A percentile compares a stretch with the other conserved stretches of the same genome.
These are phyloP conservation scores for Hydropotes inermis DNA, from an alignment of 2,113 vertebrate species.

Conservation along the genomic window DNA sequence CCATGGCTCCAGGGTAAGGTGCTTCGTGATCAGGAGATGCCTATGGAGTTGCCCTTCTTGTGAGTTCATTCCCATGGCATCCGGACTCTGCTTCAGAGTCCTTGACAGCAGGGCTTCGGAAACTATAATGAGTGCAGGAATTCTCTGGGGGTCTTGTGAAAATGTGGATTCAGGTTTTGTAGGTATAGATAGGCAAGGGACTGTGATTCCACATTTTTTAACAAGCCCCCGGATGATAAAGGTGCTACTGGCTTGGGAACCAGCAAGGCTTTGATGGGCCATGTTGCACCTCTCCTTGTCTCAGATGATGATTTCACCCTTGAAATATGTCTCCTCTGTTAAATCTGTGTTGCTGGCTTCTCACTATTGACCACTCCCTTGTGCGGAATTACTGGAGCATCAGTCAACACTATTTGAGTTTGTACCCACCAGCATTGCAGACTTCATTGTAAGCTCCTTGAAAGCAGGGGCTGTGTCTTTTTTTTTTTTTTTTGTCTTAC, in stretches of 20 bases:
- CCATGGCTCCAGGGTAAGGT: not conserved
- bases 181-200: not conserved
- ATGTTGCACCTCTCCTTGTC: not conserved
- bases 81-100: not conserved
- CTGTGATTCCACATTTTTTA: not conserved
- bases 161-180: not conserved
- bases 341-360: not conserved
- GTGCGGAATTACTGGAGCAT: not conserved
- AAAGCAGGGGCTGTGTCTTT: not conserved
- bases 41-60: not conserved
- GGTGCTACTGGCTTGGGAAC: not conserved
- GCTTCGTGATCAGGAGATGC: not conserved
- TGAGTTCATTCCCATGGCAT: not conserved
- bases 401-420: not conserved
- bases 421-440: not conserved
- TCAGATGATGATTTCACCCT: not conserved
- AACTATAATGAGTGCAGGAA: not conserved
- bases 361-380: not conserved
- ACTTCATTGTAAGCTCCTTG: not conserved
- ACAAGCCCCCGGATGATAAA: not conserved
- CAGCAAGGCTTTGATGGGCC: not conserved
- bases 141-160: not conserved
- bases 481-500: not conserved
- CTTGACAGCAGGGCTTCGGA: not conserved
- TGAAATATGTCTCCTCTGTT: not conserved